Conservation (phyloP, 92 coral and sea anemone genomes). For the Nematostella vectensis region DNA sequence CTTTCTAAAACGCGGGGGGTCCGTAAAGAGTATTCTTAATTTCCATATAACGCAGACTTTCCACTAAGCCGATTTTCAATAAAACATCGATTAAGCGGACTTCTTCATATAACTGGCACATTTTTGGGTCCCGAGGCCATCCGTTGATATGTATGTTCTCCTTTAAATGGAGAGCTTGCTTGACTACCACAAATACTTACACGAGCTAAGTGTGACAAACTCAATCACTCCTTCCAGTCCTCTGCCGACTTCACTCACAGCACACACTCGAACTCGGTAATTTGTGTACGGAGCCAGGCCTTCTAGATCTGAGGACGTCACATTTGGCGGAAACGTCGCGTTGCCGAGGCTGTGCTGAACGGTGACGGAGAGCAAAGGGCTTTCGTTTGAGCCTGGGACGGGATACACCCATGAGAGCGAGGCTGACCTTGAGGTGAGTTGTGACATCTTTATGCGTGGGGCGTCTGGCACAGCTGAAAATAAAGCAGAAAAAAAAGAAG, state of each 20-base stretch:
- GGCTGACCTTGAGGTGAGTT: conserved; percentile 6
- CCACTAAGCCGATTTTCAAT: no score
- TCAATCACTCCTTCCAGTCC: background rate
- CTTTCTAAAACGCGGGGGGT: no score
- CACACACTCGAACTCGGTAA: background rate
- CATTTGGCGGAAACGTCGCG: background rate
- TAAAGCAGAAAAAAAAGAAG: background rate
- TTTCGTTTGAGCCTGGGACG: background rate
- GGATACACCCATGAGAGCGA: conserved; percentile 1
- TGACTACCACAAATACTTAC: no score
- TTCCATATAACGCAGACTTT: no score
- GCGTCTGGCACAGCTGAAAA: background rate
- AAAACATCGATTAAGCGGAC: no score
- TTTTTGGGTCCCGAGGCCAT: no score
- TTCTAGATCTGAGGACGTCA: background rate
- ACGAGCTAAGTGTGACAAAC: background rate
- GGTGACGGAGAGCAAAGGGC: background rate
- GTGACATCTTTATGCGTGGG: conserved; percentile 1
- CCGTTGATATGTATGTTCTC: no score
- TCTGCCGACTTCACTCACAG: background rate
- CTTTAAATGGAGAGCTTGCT: no score
- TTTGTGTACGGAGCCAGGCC: background rate
- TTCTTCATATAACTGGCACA: no score
- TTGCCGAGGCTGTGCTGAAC: background rate
- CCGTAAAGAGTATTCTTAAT: no score